Conservation (phyloP, 2,797 vertebrate genomes). For the Hybognathus amarus region DNA sequence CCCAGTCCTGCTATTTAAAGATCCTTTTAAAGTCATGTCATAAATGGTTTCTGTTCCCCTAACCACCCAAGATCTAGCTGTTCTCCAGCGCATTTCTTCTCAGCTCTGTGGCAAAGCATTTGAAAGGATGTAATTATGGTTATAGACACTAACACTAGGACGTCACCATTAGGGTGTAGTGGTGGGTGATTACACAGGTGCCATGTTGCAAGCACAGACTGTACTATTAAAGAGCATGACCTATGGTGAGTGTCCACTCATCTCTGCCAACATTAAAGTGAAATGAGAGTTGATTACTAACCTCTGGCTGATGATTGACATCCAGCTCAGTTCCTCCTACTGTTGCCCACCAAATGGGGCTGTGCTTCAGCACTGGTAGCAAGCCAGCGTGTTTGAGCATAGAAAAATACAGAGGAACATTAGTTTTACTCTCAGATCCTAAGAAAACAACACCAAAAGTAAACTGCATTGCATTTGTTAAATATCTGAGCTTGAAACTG, state of each 20-base stretch:
- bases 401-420: conserved; percentile 4
- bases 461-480: not conserved
- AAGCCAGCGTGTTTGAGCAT: not conserved
- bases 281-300: conserved; percentile 53
- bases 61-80: conserved; percentile 28
- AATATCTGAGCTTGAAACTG: not conserved
- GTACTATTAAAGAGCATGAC: conserved; percentile 62
- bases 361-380: conserved; percentile 15
- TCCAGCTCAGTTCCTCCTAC: conserved; percentile 28
- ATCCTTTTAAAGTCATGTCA: conserved; percentile 22
- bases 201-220: conserved; percentile 59
- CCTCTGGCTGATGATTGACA: conserved; percentile 52
- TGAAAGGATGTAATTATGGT: conserved; percentile 76
- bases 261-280: conserved; percentile 45
- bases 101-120: conserved; percentile 69
- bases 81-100: conserved; percentile 26
- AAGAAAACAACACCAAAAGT: not conserved
- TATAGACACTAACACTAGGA: conserved; percentile 68
- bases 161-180: conserved; percentile 80
- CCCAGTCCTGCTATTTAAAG: conserved; percentile 3
- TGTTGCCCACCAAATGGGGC: conserved; percentile 54
- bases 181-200: conserved; percentile 66
- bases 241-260: conserved; percentile 46
- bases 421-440: not conserved
- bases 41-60: conserved; percentile 19